Conservation (phyloP, 2,888 invertebrate species). For the Epinotia demarniana region DNA sequence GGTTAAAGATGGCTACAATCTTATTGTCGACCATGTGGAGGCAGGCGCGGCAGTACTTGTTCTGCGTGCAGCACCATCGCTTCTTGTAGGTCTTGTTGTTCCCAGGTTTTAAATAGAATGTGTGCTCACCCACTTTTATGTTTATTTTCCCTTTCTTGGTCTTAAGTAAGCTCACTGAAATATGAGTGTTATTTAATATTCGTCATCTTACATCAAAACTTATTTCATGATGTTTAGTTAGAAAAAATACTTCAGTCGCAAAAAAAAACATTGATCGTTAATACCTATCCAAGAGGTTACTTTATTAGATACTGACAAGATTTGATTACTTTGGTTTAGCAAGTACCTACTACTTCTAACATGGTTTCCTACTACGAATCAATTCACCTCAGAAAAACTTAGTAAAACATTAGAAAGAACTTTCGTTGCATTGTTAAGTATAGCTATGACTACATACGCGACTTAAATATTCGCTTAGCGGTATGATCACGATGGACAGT, state of each 20-base stretch:
- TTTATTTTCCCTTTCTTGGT: constrained; percentile 69
- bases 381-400: background rate
- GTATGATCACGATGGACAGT: background rate
- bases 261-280: background rate
- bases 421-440: background rate
- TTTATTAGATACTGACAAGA: background rate
- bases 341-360: background rate
- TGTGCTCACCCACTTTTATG: constrained; percentile 67
- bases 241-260: background rate
- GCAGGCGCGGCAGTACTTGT: constrained; percentile 69
- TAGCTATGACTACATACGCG: too few species aligned
- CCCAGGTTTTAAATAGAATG: constrained; percentile 68
- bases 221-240: background rate
- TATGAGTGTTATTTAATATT: background rate
- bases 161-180: constrained; percentile 67
- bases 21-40: constrained; percentile 66
- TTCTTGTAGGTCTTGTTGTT: constrained; percentile 57
- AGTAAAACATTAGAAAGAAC: background rate
- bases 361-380: background rate
- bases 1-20: constrained; percentile 68
- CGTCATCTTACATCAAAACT: background rate
- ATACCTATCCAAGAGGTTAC: too few species aligned
- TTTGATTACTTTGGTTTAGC: background rate
- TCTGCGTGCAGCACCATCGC: constrained; percentile 69
- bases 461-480: background rate